These are phyloP conservation scores for Phyllostomus hastatus DNA, from an alignment of 2,113 vertebrate genomes.

Conservation along the genomic window DNA sequence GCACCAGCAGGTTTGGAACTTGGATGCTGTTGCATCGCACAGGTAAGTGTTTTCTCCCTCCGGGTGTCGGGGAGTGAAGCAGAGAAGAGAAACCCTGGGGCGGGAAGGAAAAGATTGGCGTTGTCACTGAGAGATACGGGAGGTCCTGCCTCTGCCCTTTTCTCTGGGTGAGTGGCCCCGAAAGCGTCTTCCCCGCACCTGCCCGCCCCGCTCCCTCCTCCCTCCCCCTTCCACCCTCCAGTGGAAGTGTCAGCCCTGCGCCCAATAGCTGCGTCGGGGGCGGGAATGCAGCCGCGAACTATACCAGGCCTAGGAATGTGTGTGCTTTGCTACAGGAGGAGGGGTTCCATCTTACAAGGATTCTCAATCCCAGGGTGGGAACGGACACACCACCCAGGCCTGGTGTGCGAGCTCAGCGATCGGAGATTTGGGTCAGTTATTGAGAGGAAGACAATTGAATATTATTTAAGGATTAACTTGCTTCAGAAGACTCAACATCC, in stretches of 20 bases:
- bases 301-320: rapidly evolving
- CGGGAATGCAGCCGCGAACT: neutral
- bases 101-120: neutral
- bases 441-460: neutral
- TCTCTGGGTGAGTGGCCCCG: neutral
- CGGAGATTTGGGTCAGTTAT: neutral
- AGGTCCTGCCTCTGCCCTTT: neutral
- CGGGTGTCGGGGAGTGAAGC: neutral
- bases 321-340: neutral
- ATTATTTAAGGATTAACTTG: neutral
- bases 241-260: too few species aligned
- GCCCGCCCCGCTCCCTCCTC: neutral
- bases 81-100: neutral
- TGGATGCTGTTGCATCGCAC: neutral
- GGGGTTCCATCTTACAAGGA: rapidly evolving
- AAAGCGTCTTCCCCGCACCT: rapidly evolving
- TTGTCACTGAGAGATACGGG: neutral
- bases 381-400: neutral
- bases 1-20: neutral
- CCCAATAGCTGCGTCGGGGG: neutral
- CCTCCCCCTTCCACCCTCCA: neutral
- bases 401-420: neutral
- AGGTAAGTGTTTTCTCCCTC: neutral
- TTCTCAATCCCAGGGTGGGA: neutral
- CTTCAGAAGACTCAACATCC: neutral